Conservation (phyloP, 2,888 invertebrate genomes). For the Campoletis raptor region DNA sequence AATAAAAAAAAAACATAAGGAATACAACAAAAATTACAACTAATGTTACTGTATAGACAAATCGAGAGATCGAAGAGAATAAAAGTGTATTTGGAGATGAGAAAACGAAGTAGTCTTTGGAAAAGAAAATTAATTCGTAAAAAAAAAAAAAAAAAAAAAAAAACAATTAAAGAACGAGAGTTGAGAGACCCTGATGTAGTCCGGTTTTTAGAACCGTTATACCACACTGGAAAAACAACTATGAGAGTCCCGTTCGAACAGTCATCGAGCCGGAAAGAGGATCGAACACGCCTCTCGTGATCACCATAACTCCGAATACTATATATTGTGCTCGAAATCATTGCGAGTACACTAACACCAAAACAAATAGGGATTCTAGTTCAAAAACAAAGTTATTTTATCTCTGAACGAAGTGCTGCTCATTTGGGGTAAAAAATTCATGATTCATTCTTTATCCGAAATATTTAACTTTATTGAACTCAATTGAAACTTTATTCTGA, state of each 20-base stretch:
- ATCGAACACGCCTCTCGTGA: conserved; percentile 20
- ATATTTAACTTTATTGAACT: not conserved
- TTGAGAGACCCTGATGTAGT: conserved; percentile 41
- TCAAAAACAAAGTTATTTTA: not conserved
- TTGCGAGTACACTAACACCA: not conserved
- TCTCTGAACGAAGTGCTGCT: not conserved
- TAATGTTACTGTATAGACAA: conserved; percentile 8
- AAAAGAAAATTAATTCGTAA: not conserved
- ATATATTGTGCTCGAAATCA: not conserved
- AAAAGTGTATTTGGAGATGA: not conserved
- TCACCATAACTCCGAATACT: conserved; percentile 7
- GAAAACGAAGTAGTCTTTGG: not conserved
- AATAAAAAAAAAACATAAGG: not conserved
- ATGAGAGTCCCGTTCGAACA: conserved; percentile 60
- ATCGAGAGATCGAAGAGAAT: not conserved
- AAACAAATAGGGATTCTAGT: not conserved
- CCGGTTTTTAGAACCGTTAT: conserved; percentile 58
- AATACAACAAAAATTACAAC: conserved; percentile 18
- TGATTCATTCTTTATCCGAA: not conserved
- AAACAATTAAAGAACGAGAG: conserved; percentile 1
- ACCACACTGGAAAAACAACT: conserved; percentile 48
- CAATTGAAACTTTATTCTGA: not conserved
- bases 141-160: not conserved
- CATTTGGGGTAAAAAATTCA: not conserved
- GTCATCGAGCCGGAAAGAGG: conserved; percentile 44